Conservation (phyloP, 2,888 invertebrate genomes). For the Lepas anatifera region DNA sequence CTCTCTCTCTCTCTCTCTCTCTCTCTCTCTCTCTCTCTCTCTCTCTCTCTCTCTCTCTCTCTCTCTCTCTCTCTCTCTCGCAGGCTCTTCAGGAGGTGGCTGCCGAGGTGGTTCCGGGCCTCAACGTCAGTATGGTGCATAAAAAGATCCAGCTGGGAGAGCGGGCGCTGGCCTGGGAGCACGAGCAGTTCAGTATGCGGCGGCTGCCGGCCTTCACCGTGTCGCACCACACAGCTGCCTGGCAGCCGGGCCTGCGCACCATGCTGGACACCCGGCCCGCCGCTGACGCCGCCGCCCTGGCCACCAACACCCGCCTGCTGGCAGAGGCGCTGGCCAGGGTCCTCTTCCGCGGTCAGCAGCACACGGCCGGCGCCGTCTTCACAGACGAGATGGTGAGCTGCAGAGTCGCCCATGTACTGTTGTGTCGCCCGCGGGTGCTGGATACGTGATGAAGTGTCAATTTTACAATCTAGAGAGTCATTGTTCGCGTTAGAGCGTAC, state of each 20-base stretch:
- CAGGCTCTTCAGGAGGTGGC: background rate
- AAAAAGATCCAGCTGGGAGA: conserved; percentile 96
- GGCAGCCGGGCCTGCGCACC: conserved; percentile 24
- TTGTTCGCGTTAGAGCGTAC: no score
- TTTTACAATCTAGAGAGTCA: no score
- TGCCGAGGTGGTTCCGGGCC: conserved; percentile 28
- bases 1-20: no score
- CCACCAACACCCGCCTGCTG: conserved; percentile 48
- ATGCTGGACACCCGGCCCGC: conserved; percentile 49
- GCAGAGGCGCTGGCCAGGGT: conserved; percentile 33
- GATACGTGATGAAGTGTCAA: no score
- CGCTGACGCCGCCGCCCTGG: conserved; percentile 45
- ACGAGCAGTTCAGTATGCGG: conserved; percentile 87
- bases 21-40: no score
- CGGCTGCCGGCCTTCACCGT: conserved; percentile 83
- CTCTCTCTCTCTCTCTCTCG: no score
- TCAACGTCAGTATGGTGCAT: conserved; percentile 56
- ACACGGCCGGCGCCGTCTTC: conserved; percentile 44
- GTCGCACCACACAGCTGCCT: conserved; percentile 49
- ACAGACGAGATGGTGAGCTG: conserved; percentile 60
- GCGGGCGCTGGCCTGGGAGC: conserved; percentile 87
- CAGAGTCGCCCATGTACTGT: no score
- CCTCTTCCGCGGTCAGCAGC: conserved; percentile 46
- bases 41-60: no score
- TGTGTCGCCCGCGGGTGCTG: no score